A percentile compares a stretch with the other conserved stretches of the same genome.
These are phyloP conservation scores for Hemibates koningsi DNA, from an alignment of 2,113 vertebrate genomes.

Conservation along the genomic window DNA sequence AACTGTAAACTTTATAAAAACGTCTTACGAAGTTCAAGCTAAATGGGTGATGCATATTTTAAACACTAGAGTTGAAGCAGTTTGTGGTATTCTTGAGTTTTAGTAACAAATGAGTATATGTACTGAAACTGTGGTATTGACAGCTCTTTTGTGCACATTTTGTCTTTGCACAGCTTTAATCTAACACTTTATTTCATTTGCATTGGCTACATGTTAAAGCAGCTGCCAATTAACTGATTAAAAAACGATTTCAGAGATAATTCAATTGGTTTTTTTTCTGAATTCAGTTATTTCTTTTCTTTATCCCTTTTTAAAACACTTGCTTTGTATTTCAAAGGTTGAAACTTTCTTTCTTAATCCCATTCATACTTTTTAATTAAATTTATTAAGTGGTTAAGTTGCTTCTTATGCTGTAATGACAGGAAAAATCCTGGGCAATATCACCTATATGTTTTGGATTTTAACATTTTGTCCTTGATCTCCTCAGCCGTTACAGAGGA, in stretches of 20 bases:
- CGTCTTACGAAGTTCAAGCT: not conserved
- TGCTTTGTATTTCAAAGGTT: not conserved
- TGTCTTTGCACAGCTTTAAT: not conserved
- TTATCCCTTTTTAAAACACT: not conserved
- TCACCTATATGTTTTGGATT: not conserved
- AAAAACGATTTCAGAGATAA: not conserved
- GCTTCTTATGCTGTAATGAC: not conserved
- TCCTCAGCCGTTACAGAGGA: slow-evolving; percentile 89
- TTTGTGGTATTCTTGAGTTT: not conserved
- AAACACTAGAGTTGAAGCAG: not conserved
- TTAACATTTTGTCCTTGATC: not conserved
- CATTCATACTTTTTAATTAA: not conserved
- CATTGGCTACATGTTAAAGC: not conserved
- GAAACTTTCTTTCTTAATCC: not conserved
- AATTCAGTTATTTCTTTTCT: not conserved
- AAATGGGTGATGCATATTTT: not conserved
- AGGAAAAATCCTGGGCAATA: not conserved
- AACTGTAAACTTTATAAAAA: not conserved
- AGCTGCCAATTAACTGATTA: not conserved
- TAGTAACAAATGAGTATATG: not conserved
- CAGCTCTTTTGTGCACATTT: not conserved
- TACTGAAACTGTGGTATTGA: not conserved
- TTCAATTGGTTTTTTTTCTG: not conserved
- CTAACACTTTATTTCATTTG: not conserved
- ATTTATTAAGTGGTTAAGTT: not conserved